Evolutionary conservation across 1,140 invertebrate genomes (phyloP).

Genomic region (Grapholita molesta): DNA sequence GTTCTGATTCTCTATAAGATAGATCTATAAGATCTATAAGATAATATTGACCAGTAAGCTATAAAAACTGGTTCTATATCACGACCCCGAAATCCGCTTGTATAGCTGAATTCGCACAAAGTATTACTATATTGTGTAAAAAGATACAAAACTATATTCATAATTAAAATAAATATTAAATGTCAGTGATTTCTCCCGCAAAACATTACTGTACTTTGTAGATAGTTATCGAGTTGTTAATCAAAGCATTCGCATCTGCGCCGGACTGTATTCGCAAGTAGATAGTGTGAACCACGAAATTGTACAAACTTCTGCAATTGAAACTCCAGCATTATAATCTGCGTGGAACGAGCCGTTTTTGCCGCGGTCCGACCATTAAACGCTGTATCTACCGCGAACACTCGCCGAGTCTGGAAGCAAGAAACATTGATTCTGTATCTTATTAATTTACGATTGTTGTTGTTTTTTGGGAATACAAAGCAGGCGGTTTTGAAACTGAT

Average conservation of each 20-base stretch:
- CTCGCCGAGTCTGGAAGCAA: conserved; percentile 27
- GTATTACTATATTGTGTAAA: too few species aligned
- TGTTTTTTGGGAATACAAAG: neutral
- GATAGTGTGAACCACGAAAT: conserved; percentile 66
- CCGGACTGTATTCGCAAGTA: conserved; percentile 21
- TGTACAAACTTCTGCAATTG: conserved; percentile 70
- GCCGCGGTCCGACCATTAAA: conserved; percentile 51
- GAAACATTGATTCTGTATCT: conserved; percentile 13
- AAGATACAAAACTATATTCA: too few species aligned
- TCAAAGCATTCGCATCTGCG: neutral
- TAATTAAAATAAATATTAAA: too few species aligned
- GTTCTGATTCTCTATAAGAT: too few species aligned
- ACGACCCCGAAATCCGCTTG: too few species aligned
- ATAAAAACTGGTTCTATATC: too few species aligned
- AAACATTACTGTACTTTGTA: too few species aligned
- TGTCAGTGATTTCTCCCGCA: too few species aligned
- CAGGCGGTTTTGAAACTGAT: neutral
- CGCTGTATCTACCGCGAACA: conserved; percentile 57
- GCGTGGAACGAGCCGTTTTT: conserved; percentile 64
- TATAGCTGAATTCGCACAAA: too few species aligned
- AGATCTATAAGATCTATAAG: too few species aligned
- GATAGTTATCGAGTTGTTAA: neutral
- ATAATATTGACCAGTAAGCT: too few species aligned
- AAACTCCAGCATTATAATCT: conserved; percentile 73
- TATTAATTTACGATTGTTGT: neutral